phyloP scores from a whole-genome alignment of 2,888 invertebrate species.

The Biston betularia region DNA sequence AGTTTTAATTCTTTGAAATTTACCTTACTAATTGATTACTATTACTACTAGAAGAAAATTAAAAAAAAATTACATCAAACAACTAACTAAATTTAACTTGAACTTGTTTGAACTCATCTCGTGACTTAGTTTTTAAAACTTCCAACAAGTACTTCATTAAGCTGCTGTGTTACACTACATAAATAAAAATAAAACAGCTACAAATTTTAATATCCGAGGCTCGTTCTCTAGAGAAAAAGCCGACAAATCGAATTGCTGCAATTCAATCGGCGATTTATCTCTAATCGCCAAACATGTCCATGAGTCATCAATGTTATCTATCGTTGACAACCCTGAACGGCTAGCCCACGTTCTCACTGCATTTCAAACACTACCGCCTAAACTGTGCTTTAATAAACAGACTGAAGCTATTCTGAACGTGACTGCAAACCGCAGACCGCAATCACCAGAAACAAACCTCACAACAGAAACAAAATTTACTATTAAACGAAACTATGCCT shows the following conservation, averaged over 20 bases:
- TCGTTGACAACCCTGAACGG: constrained; percentile 60
- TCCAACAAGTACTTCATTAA: neutral
- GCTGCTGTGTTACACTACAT: neutral
- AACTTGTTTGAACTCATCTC: too few relatives aligned
- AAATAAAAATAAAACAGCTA: neutral
- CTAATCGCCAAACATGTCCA: constrained; percentile 41
- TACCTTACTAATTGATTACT: too few relatives aligned
- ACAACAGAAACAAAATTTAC: neutral
- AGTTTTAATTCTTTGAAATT: too few relatives aligned
- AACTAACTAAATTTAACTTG: too few relatives aligned
- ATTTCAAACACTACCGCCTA: constrained; percentile 35
- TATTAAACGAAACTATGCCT: neutral
- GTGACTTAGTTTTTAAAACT: neutral
- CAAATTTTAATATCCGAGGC: neutral
- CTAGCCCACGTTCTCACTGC: constrained; percentile 70
- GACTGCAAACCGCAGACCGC: neutral
- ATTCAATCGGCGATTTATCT: constrained; percentile 35
- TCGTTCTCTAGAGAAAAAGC: constrained; percentile 32
- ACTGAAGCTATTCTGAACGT: neutral
- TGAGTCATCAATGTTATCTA: constrained; percentile 42
- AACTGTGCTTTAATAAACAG: constrained; percentile 44
- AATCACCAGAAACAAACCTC: neutral
- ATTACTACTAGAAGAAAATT: too few relatives aligned
- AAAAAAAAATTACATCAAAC: neutral
- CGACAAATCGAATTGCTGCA: constrained; percentile 33